Conservation (phyloP, 2,888 invertebrate genomes). For the Chymomyza fuscimana region DNA sequence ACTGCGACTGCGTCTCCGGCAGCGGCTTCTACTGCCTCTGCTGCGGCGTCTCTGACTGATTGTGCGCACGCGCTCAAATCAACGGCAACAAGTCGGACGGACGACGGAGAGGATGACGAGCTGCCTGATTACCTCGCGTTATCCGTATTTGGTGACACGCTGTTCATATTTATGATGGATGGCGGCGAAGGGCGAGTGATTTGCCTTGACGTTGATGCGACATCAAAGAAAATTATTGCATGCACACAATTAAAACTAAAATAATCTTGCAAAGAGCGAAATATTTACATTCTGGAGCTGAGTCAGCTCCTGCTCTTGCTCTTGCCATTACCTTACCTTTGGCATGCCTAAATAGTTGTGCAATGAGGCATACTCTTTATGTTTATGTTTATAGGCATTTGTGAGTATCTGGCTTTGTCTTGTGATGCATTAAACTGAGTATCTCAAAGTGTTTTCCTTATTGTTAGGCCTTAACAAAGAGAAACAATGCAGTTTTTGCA, state of each 20-base stretch:
- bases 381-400: too few relatives aligned
- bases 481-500: too few relatives aligned
- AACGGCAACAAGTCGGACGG: constrained; percentile 38
- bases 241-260: constrained; percentile 72
- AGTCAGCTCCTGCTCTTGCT: neutral
- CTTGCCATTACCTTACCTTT: neutral
- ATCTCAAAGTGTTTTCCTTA: neutral
- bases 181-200: constrained; percentile 58
- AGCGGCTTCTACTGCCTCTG: constrained; percentile 19
- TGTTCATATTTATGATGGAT: constrained; percentile 58
- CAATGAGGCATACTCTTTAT: neutral
- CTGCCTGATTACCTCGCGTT: constrained; percentile 12
- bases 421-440: neutral
- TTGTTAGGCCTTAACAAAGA: too few relatives aligned
- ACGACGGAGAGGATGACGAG: constrained; percentile 8
- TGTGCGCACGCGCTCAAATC: constrained; percentile 72
- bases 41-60: constrained; percentile 46
- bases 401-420: neutral
- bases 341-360: constrained; percentile 1
- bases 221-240: constrained; percentile 74
- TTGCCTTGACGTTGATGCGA: constrained; percentile 71
- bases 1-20: constrained; percentile 22
- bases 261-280: constrained; percentile 42
- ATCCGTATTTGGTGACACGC: constrained; percentile 4
- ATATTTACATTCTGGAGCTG: neutral